phyloP scores from a whole-genome alignment of 1,140 invertebrate species.

The Acromyrmex echinatior region DNA sequence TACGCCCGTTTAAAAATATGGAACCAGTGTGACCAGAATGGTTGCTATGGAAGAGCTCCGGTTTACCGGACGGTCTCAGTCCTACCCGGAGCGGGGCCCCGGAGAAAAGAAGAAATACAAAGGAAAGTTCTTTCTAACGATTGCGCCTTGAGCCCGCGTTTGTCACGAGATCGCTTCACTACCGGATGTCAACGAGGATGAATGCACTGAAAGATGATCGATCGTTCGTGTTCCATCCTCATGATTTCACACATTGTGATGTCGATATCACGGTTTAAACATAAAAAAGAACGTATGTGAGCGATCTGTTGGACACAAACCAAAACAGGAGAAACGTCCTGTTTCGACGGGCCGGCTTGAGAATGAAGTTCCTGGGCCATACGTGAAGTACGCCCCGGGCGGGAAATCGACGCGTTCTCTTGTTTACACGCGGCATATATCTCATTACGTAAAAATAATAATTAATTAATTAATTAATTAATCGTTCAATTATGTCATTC shows the following conservation, averaged over 20 bases:
- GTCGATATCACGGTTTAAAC: slow-evolving; percentile 5
- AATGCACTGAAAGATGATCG: slow-evolving; percentile 2
- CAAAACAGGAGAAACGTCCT: background rate
- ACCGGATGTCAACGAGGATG: background rate
- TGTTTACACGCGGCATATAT: slow-evolving; percentile 79
- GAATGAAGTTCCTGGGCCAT: background rate
- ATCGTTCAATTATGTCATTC: slow-evolving; percentile 67
- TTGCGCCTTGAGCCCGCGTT: slow-evolving; percentile 35
- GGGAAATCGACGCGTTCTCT: slow-evolving; percentile 81
- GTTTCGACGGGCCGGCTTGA: background rate
- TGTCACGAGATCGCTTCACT: slow-evolving; percentile 25
- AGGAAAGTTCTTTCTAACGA: slow-evolving; percentile 17
- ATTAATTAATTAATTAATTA: slow-evolving; percentile 71
- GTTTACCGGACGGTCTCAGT: slow-evolving; percentile 83
- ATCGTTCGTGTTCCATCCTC: background rate
- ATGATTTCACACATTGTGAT: background rate
- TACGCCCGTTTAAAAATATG: slow-evolving; percentile 85
- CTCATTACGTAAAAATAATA: slow-evolving; percentile 79
- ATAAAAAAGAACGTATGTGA: slow-evolving; percentile 24
- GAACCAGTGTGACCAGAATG: slow-evolving; percentile 87
- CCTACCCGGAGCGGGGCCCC: slow-evolving; percentile 80
- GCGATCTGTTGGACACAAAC: background rate
- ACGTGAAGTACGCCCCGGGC: slow-evolving; percentile 72
- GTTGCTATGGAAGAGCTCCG: slow-evolving; percentile 87
- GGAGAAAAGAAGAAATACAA: slow-evolving; percentile 4